Percentiles rank a stretch among this genome's conserved stretches.
phyloP scores from a whole-genome alignment of 2,797 vertebrate genomes.

The Odontamblyopus lacepedii region DNA sequence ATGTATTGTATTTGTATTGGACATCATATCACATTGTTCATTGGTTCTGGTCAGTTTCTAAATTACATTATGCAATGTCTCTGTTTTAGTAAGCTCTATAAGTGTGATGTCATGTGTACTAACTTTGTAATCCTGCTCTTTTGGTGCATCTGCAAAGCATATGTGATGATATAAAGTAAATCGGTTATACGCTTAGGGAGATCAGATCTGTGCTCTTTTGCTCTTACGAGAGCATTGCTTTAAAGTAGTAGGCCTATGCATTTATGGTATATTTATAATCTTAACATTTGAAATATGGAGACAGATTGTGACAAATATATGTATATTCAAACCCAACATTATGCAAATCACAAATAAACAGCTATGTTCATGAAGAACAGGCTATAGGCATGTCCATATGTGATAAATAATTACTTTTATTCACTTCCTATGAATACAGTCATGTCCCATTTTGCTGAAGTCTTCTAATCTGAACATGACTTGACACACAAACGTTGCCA shows the following conservation, averaged over 20 bases:
- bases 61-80: not conserved
- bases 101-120: slow-evolving; percentile 5
- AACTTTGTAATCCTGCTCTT: slow-evolving; percentile 70
- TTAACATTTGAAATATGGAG: not conserved
- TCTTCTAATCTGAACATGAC: slow-evolving; percentile 10
- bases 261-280: not conserved
- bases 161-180: slow-evolving; percentile 50
- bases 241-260: not conserved
- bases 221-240: slow-evolving; percentile 18
- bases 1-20: not conserved
- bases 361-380: not conserved
- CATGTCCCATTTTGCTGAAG: slow-evolving; percentile 3
- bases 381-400: slow-evolving; percentile 11
- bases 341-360: not conserved
- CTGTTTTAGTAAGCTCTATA: not conserved
- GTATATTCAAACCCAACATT: not conserved
- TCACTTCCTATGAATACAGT: slow-evolving; percentile 26
- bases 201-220: slow-evolving; percentile 36
- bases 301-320: not conserved
- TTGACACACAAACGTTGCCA: slow-evolving; percentile 9
- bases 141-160: slow-evolving; percentile 49
- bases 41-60: not conserved
- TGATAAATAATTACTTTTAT: slow-evolving; percentile 18
- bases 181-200: slow-evolving; percentile 30
- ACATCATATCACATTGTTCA: not conserved